Evolutionary conservation across 2,113 vertebrate genomes (phyloP).

Genomic region (Saguinus midas): DNA sequence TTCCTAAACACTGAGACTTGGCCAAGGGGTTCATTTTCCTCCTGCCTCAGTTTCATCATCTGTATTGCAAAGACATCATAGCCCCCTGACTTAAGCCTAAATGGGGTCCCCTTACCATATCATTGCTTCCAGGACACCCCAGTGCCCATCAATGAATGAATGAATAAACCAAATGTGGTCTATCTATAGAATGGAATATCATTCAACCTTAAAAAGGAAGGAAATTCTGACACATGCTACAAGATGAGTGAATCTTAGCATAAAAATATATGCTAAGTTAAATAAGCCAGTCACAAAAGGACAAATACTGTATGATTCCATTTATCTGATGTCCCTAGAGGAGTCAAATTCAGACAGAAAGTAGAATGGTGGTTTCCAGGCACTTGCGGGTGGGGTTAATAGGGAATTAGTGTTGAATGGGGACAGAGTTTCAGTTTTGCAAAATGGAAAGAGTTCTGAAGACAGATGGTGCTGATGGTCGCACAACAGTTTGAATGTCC

Average conservation of each 20-base stretch:
- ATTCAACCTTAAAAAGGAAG: background rate
- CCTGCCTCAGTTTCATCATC: background rate
- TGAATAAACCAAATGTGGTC: background rate
- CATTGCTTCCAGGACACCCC: background rate
- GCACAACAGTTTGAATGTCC: no score
- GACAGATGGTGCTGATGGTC: no score
- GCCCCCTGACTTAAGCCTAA: background rate
- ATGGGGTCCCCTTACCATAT: background rate
- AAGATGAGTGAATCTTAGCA: background rate
- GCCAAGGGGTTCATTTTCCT: background rate
- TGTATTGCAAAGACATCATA: background rate
- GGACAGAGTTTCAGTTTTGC: background rate
- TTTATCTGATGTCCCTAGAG: background rate
- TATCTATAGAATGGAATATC: background rate
- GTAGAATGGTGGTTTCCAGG: background rate
- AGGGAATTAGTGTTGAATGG: background rate
- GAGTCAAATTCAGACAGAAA: background rate
- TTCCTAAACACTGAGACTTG: no score
- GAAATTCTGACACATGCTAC: background rate
- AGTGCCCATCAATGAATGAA: background rate
- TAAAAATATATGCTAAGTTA: background rate
- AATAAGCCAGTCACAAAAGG: background rate
- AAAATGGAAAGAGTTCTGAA: background rate
- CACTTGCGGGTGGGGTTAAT: background rate
- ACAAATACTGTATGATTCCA: background rate